These are phyloP conservation scores for Polypterus bichir DNA, from an alignment of 2,113 vertebrate genomes.

Conservation along the genomic window DNA sequence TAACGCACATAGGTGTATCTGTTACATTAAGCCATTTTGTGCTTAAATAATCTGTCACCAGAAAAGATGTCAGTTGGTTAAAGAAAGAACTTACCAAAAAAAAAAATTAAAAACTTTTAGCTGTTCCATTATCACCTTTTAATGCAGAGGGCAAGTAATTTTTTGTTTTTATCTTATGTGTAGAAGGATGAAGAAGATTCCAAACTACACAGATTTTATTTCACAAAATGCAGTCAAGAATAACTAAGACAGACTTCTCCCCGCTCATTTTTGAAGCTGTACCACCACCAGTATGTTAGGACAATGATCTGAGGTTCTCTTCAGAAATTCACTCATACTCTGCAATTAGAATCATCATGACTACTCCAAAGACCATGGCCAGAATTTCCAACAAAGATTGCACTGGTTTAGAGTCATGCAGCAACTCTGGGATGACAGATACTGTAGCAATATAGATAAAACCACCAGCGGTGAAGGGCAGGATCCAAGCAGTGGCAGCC, in stretches of 20 bases:
- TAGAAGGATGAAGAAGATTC: neutral
- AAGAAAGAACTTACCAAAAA: too few relatives aligned
- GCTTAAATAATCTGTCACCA: too few relatives aligned
- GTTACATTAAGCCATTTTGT: too few relatives aligned
- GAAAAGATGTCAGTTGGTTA: too few relatives aligned
- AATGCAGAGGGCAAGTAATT: too few relatives aligned
- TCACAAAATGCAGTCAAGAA: neutral
- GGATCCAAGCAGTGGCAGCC: slow-evolving; percentile 70
- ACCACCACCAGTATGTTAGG: neutral
- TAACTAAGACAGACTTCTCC: neutral
- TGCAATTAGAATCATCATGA: slow-evolving; percentile 83
- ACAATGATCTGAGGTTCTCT: too few relatives aligned
- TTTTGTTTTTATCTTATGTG: too few relatives aligned
- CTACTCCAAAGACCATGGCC: slow-evolving; percentile 66
- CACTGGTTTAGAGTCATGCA: slow-evolving; percentile 59
- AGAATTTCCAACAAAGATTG: slow-evolving; percentile 74
- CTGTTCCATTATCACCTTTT: too few relatives aligned
- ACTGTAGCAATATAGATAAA: slow-evolving; percentile 86
- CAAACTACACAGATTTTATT: neutral
- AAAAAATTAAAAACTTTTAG: too few relatives aligned
- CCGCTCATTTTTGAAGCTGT: neutral
- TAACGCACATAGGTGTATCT: too few relatives aligned
- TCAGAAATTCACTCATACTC: slow-evolving; percentile 56
- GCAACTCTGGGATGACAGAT: slow-evolving; percentile 74
- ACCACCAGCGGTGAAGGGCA: slow-evolving; percentile 81